A percentile compares a stretch with the other conserved stretches of the same genome.
phyloP scores from a whole-genome alignment of 2,797 vertebrate genomes.

The Enteromius paludinosus region DNA sequence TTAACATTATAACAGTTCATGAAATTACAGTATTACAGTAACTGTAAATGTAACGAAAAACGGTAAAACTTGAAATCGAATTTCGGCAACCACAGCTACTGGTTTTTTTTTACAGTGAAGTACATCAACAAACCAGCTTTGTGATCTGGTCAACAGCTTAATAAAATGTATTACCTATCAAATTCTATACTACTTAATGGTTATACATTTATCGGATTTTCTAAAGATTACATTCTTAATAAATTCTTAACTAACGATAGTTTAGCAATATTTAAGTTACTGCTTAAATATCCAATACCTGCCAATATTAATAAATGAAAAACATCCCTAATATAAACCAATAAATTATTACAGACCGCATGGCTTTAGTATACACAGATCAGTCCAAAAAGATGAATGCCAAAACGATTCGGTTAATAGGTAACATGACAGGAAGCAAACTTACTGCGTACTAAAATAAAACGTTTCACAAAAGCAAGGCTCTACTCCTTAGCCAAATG shows the following conservation, averaged over 20 bases:
- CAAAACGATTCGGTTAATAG: background rate
- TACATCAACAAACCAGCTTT: background rate
- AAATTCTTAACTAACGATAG: background rate
- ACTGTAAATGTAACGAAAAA: too few species aligned
- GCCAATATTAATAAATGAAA: background rate
- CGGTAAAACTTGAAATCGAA: too few species aligned
- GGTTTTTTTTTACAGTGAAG: too few species aligned
- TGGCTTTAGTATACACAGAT: background rate
- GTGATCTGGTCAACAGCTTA: background rate
- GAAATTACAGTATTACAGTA: too few species aligned
- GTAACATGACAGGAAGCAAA: background rate
- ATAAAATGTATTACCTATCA: background rate
- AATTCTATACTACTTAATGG: background rate
- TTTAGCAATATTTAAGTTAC: background rate
- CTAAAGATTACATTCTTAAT: background rate
- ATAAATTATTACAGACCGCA: background rate
- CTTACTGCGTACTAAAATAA: background rate
- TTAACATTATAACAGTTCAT: too few species aligned
- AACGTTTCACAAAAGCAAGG: background rate
- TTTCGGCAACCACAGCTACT: too few species aligned
- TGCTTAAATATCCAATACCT: background rate
- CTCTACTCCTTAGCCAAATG: background rate
- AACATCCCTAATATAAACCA: background rate
- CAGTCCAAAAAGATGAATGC: background rate
- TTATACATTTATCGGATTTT: background rate